Base-by-base conservation (phyloP, 1,140 invertebrate genomes). In the Megalonaias nervosa region DNA sequence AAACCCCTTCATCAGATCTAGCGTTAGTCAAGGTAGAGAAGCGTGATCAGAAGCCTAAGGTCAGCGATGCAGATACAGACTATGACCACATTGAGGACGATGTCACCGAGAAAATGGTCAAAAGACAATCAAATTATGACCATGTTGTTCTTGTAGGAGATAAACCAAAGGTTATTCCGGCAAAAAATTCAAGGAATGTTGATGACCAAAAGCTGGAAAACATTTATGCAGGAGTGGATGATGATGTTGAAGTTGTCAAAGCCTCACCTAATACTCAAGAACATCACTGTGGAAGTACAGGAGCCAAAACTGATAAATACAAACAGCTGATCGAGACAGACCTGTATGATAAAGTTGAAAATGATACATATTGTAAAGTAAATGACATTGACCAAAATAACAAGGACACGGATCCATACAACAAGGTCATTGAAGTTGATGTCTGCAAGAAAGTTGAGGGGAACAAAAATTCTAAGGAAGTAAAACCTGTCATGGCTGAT, bases 121-220 rank as follows among this genome's bases (percentile, higher is more conserved):
- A 71, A 67, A 66, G 71, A 6, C 26, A 70, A 21, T 78, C 76
- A 38, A 71, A 78, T 78, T 78, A 78, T 62, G 76, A 78, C 38
- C 76, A 78, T 68, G 76, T 78, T 60, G 76, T 78, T n/a, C 48
- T 78, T 55, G 76, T 73, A 61, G 64, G 31, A 64, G 71, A 67
- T n/a, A 57, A 61, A 61, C 68, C 67, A 57, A 64, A 31, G 55
- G 69, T 78, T 23, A 57, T 73, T 60, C 38, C 23, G 57, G 71
- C 76, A n/a, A 78, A 74, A 72, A 56, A 17, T 15, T 48, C 38
- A 48, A 48, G 11, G 38, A 48, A 48, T 48, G 6, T 48, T 48
- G 38, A 48, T 9, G 38, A 48, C 11, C 38, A 48, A 48, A 48
- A 6, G 38, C 6, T 11, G 11, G 38, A 48, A 48, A 78, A 78